These are phyloP conservation scores for Clitarchus hookeri DNA, from an alignment of 2,888 invertebrate species.

Conservation along the genomic window DNA sequence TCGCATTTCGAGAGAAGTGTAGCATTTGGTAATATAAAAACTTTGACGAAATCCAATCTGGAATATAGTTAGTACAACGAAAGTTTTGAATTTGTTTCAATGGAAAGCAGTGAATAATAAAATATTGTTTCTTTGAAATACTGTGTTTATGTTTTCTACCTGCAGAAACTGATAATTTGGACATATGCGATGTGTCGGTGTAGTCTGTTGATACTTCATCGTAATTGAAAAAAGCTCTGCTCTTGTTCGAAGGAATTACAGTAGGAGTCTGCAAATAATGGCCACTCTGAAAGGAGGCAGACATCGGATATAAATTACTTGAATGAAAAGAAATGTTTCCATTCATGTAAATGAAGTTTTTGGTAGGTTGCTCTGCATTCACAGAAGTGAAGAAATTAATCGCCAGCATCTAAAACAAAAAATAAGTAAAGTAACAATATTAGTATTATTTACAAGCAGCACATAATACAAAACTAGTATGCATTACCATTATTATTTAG, in stretches of 20 bases:
- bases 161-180: neutral
- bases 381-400: neutral
- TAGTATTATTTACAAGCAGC: neutral
- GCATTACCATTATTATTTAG: too few species aligned
- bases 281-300: neutral
- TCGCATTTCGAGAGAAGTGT: neutral
- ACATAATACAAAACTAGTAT: too few species aligned
- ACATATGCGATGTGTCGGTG: neutral
- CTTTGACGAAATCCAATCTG: neutral
- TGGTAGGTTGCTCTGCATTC: neutral
- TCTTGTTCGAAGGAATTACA: neutral
- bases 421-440: neutral
- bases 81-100: neutral
- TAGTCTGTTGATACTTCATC: neutral
- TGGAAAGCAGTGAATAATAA: neutral
- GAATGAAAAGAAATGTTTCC: neutral
- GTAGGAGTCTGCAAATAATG: neutral
- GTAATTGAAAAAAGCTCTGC: neutral
- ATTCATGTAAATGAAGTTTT: neutral
- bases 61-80: neutral
- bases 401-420: neutral
- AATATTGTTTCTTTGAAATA: neutral
- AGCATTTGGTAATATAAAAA: neutral
- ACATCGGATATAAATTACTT: neutral
- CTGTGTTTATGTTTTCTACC: neutral